These are phyloP conservation scores for Sarcophaga carnaria DNA, from an alignment of 2,888 invertebrate genomes.

Conservation along the genomic window DNA sequence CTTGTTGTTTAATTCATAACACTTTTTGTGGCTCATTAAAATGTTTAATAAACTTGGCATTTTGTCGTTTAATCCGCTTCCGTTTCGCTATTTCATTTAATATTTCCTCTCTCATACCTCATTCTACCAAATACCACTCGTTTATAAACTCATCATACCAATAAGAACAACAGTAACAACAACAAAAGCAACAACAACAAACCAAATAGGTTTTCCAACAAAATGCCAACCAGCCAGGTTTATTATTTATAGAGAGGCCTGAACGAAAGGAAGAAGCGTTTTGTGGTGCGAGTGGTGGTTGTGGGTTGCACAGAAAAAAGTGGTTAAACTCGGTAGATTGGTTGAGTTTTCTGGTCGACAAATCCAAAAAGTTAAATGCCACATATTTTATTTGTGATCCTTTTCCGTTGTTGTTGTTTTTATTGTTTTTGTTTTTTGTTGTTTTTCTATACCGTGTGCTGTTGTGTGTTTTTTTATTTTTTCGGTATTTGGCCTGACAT, in stretches of 20 bases:
- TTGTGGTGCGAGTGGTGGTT: neutral
- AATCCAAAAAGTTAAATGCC: constrained; percentile 45
- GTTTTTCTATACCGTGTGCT: neutral
- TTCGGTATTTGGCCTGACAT: neutral
- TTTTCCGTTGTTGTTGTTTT: constrained; percentile 7
- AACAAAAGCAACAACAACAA: too few species aligned
- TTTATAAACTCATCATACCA: neutral
- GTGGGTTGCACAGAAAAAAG: neutral
- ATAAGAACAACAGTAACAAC: neutral
- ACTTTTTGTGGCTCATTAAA: constrained; percentile 55
- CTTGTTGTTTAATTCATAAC: constrained; percentile 25
- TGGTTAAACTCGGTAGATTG: constrained; percentile 14
- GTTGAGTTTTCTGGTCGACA: neutral
- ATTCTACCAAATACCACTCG: neutral
- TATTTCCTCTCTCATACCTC: neutral
- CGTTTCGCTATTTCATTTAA: constrained; percentile 13
- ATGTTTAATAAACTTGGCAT: constrained; percentile 53
- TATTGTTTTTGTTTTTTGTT: neutral
- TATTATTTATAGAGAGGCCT: neutral
- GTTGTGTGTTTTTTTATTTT: constrained; percentile 17
- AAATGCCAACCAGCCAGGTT: neutral
- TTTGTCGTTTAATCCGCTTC: constrained; percentile 47
- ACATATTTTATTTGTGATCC: constrained; percentile 20
- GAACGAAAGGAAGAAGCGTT: neutral
- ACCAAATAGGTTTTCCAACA: neutral